phyloP scores from a whole-genome alignment of 2,113 vertebrate species.

The Felis catus region DNA sequence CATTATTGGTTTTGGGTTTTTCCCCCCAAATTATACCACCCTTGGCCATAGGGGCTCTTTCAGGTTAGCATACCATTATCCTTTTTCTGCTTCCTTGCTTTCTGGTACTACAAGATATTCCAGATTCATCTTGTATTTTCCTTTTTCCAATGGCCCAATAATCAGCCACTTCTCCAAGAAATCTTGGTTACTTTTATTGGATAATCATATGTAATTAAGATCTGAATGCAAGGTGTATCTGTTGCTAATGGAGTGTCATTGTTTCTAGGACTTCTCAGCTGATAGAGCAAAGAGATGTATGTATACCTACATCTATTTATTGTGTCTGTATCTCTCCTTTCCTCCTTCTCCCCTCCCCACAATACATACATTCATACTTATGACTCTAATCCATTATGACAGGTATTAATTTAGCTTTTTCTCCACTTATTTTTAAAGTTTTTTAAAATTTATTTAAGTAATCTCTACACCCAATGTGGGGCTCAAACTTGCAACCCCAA shows the following conservation, averaged over 20 bases:
- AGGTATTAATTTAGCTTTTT: not conserved
- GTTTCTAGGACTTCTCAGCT: not conserved
- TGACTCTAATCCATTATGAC: not conserved
- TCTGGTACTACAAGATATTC: not conserved
- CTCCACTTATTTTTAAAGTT: not conserved
- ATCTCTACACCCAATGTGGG: not conserved
- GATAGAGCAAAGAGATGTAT: not conserved
- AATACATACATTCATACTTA: not conserved
- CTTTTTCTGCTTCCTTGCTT: constrained; percentile 1
- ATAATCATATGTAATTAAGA: constrained; percentile 19
- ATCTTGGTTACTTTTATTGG: not conserved
- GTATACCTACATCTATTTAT: not conserved
- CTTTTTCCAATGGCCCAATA: not conserved
- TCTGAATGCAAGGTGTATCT: not conserved
- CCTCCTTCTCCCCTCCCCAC: not conserved
- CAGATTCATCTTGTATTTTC: not conserved
- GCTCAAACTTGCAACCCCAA: not conserved
- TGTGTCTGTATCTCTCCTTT: not conserved
- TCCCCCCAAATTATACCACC: not conserved
- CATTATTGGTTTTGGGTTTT: not conserved
- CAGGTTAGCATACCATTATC: not conserved
- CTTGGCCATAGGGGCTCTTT: not conserved
- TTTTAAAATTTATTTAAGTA: not conserved
- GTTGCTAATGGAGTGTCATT: constrained; percentile 15
- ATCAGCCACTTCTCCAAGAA: not conserved